These are phyloP conservation scores for Condylostylus longicornis DNA, from an alignment of 1,140 invertebrate genomes.

Conservation along the genomic window DNA sequence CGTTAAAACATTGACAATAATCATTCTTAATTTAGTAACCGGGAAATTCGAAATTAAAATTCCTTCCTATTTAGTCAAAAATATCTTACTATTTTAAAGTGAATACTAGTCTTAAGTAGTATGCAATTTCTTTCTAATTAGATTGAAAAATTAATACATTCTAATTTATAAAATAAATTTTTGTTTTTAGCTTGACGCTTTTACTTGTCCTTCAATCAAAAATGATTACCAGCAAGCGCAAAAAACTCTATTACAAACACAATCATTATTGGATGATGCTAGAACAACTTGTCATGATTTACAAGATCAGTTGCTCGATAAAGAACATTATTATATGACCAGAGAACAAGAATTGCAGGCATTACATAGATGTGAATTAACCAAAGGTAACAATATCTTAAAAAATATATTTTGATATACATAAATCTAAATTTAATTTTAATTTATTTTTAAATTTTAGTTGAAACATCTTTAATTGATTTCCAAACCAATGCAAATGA, in stretches of 20 bases:
- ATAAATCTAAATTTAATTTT: not conserved
- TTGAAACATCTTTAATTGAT: constrained; percentile 20
- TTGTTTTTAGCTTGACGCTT: constrained; percentile 43
- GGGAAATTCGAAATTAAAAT: too few relatives aligned
- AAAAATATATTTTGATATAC: not conserved
- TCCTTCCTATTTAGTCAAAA: too few relatives aligned
- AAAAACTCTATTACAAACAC: constrained; percentile 34
- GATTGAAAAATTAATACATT: not conserved
- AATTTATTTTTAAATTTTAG: constrained; percentile 5
- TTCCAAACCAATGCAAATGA: constrained; percentile 21
- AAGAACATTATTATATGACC: constrained; percentile 27
- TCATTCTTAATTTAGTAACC: too few relatives aligned
- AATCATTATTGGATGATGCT: constrained; percentile 37
- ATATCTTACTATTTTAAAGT: too few relatives aligned
- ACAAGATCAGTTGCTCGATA: constrained; percentile 35
- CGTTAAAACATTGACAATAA: too few relatives aligned
- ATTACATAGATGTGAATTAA: constrained; percentile 18
- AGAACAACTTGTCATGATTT: constrained; percentile 35
- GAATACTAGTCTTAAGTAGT: too few relatives aligned
- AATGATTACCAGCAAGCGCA: constrained; percentile 36
- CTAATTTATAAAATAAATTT: too few relatives aligned
- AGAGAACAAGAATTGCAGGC: constrained; percentile 19
- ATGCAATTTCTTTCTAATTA: too few relatives aligned
- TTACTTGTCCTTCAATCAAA: constrained; percentile 37
- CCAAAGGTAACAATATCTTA: constrained; percentile 18